phyloP scores from a whole-genome alignment of 2,888 invertebrate genomes.

The Ctenicera cuprea region DNA sequence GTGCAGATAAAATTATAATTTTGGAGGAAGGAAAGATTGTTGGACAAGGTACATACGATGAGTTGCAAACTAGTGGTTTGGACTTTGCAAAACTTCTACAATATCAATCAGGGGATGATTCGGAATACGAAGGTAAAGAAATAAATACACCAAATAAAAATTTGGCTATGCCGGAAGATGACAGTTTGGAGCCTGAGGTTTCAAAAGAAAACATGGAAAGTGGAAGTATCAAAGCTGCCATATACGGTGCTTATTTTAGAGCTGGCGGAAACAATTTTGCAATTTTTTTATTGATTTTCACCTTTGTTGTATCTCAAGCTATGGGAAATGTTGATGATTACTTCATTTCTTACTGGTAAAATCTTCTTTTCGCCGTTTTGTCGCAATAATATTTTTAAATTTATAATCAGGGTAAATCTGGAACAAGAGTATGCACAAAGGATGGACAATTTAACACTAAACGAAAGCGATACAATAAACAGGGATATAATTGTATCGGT shows the following conservation, averaged over 20 bases:
- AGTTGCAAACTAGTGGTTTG: conserved; percentile 80
- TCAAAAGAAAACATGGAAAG: conserved; percentile 66
- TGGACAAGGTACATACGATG: conserved; percentile 81
- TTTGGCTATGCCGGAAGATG: conserved; percentile 29
- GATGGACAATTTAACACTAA: conserved; percentile 59
- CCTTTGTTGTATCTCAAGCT: conserved; percentile 76
- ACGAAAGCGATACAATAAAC: background rate
- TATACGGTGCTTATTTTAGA: conserved; percentile 73
- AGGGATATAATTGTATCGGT: conserved; percentile 69
- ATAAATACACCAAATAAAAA: background rate
- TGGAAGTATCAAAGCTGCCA: conserved; percentile 64
- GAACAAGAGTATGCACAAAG: conserved; percentile 64
- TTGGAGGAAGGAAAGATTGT: conserved; percentile 73
- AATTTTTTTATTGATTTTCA: conserved; percentile 70
- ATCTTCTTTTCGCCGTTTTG: background rate
- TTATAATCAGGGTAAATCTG: conserved; percentile 61
- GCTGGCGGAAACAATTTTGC: conserved; percentile 74
- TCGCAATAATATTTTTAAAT: background rate
- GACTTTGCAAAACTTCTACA: conserved; percentile 78
- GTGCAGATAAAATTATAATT: conserved; percentile 68
- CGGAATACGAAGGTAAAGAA: conserved; percentile 41
- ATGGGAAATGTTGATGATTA: conserved; percentile 81
- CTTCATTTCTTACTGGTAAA: conserved; percentile 80
- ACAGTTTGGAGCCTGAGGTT: conserved; percentile 41
- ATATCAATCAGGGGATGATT: conserved; percentile 63